phyloP scores from a whole-genome alignment of 2,113 vertebrate genomes.

The Pycnonotus jocosus region DNA sequence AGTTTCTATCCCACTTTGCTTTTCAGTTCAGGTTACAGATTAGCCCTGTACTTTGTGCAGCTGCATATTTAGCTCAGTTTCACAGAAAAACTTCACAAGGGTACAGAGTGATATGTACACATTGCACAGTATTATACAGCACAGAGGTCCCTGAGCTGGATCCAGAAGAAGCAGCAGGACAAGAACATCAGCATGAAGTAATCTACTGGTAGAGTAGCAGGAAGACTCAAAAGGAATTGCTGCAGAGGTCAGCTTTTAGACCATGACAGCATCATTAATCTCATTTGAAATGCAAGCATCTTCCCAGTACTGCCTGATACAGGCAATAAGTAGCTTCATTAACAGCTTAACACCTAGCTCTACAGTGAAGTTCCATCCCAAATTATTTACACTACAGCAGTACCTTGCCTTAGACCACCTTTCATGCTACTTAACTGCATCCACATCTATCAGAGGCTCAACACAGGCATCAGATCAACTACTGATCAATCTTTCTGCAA shows the following conservation, averaged over 20 bases:
- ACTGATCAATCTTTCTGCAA: not conserved
- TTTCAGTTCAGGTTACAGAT: not conserved
- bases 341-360: not conserved
- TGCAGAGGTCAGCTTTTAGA: not conserved
- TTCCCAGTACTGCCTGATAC: not conserved
- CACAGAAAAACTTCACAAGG: not conserved
- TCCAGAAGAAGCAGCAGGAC: not conserved
- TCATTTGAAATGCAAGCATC: not conserved
- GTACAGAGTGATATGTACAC: not conserved
- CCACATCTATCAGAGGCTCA: not conserved
- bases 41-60: not conserved
- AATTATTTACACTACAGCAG: not conserved
- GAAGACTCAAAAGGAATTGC: not conserved
- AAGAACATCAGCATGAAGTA: not conserved
- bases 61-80: not conserved
- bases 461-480: not conserved
- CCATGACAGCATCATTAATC: not conserved
- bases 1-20: not conserved
- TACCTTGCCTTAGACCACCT: not conserved
- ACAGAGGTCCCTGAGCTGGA: not conserved
- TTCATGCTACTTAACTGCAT: not conserved
- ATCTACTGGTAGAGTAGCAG: not conserved
- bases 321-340: not conserved
- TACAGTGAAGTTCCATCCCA: not conserved
- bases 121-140: not conserved